phyloP scores from a whole-genome alignment of 2,888 invertebrate genomes.

The Physocephala rufipes region DNA sequence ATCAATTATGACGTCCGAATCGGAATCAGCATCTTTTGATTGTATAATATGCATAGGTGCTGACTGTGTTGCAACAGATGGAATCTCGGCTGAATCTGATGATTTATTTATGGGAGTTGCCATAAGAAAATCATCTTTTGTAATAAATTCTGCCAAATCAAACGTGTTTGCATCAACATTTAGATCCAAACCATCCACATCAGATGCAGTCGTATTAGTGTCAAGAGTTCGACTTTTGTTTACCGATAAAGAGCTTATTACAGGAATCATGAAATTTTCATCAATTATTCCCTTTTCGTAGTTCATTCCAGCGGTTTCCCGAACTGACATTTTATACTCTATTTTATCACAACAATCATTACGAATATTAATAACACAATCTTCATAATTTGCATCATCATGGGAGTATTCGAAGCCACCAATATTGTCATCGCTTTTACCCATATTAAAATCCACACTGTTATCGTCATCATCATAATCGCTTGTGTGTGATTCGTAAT shows the following conservation, averaged over 20 bases:
- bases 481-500: conserved; percentile 65
- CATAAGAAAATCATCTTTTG: conserved; percentile 60
- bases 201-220: conserved; percentile 55
- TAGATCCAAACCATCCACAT: conserved; percentile 55
- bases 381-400: background rate
- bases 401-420: background rate
- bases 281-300: conserved; percentile 26
- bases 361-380: conserved; percentile 14
- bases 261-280: conserved; percentile 32
- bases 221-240: conserved; percentile 55
- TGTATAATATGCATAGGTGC: conserved; percentile 39
- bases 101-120: background rate
- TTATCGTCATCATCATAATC: conserved; percentile 60
- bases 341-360: background rate
- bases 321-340: background rate
- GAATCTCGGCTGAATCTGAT: background rate
- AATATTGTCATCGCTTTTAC: conserved; percentile 39
- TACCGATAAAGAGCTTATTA: conserved; percentile 10
- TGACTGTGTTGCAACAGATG: conserved; percentile 6
- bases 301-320: no score
- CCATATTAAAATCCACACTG: no score
- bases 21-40: conserved; percentile 53
- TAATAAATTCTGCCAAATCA: conserved; percentile 64
- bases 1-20: conserved; percentile 64
- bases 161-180: conserved; percentile 60